Evolutionary conservation across 1,140 invertebrate genomes (phyloP).

Genomic region (Mylabris phalerata): DNA sequence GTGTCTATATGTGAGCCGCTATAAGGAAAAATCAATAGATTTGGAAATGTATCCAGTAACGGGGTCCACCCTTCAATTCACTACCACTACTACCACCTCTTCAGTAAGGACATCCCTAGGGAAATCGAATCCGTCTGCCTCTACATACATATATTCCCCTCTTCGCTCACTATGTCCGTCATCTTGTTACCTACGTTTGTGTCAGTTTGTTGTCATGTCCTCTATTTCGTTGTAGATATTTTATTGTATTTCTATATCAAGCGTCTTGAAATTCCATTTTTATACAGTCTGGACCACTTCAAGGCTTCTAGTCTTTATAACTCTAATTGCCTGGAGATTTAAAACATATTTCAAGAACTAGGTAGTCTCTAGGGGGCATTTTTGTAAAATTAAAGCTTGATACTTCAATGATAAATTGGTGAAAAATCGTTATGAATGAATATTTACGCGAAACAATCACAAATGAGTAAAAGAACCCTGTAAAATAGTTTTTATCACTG

Average conservation of each 20-base stretch:
- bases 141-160: background rate
- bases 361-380: too few relatives aligned
- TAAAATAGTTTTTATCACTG: too few relatives aligned
- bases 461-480: too few relatives aligned
- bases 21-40: constrained; percentile 15
- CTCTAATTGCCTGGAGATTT: too few relatives aligned
- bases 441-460: too few relatives aligned
- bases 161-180: constrained; percentile 12
- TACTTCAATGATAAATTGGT: too few relatives aligned
- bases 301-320: too few relatives aligned
- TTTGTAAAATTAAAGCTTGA: too few relatives aligned
- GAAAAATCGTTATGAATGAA: too few relatives aligned
- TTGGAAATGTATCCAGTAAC: constrained; percentile 15
- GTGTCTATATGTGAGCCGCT: background rate
- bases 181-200: constrained; percentile 21
- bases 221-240: constrained; percentile 8
- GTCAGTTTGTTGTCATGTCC: constrained; percentile 16
- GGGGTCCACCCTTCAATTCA: constrained; percentile 6
- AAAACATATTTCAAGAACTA: too few relatives aligned
- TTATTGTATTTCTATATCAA: constrained; percentile 13
- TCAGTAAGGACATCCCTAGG: constrained; percentile 13
- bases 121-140: constrained; percentile 18
- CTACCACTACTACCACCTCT: background rate
- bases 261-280: too few relatives aligned
- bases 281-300: too few relatives aligned